Percentiles rank a stretch among this genome's conserved stretches.
Conservation (phyloP, 1,140 invertebrate genomes). For the Stenopsyche tienmushanensis region DNA sequence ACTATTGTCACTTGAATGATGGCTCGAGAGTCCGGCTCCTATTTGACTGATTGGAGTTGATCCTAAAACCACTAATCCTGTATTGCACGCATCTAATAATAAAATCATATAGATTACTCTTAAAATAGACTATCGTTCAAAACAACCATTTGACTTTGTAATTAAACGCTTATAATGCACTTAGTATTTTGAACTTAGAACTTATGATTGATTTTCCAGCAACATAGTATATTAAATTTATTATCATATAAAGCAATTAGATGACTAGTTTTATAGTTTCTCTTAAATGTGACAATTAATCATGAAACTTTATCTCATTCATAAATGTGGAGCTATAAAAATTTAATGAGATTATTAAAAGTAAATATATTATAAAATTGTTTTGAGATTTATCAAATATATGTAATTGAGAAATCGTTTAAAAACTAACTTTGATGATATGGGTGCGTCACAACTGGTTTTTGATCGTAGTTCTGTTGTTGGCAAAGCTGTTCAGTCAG, state of each 20-base stretch:
- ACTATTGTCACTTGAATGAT: constrained; percentile 39
- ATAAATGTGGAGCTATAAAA: no score
- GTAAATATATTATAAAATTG: constrained; percentile 15
- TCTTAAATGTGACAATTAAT: no score
- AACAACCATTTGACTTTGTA: no score
- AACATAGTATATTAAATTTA: neutral
- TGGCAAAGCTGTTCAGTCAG: constrained; percentile 44
- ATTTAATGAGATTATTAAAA: neutral
- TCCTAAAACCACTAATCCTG: constrained; percentile 64
- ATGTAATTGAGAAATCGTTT: neutral
- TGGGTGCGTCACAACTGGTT: constrained; percentile 42
- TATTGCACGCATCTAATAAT: constrained; percentile 35
- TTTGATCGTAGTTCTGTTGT: constrained; percentile 42
- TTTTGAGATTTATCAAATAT: neutral
- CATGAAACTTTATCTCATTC: no score
- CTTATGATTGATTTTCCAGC: neutral
- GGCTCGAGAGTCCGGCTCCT: constrained; percentile 59
- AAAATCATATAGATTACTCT: no score
- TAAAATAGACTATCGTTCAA: no score
- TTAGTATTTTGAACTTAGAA: no score
- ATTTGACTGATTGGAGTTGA: constrained; percentile 85
- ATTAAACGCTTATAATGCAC: no score
- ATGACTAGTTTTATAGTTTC: no score
- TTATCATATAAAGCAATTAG: neutral
- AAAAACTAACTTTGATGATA: constrained; percentile 21